A percentile compares a stretch with the other conserved stretches of the same genome.
phyloP scores from a whole-genome alignment of 2,113 vertebrate species.

The Cebus imitator region DNA sequence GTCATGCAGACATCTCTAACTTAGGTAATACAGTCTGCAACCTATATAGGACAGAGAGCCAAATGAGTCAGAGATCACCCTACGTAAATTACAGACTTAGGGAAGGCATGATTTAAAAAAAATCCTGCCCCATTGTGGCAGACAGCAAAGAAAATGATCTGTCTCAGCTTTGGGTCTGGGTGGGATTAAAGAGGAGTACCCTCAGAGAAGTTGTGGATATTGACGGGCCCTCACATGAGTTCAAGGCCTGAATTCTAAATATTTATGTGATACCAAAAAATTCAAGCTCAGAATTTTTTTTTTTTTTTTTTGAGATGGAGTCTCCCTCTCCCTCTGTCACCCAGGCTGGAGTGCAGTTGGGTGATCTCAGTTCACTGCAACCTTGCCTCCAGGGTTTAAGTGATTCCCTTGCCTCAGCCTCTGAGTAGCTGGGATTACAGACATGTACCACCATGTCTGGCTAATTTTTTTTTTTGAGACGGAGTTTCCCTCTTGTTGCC shows the following conservation, averaged over 20 bases:
- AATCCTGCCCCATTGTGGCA: neutral
- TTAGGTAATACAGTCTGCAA: neutral
- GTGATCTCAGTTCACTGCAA: too few relatives aligned
- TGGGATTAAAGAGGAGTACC: conserved; percentile 7
- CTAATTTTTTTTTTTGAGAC: too few relatives aligned
- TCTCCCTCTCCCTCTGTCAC: too few relatives aligned
- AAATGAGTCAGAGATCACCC: neutral
- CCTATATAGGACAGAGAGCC: neutral
- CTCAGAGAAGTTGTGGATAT: neutral
- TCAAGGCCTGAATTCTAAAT: conserved; percentile 5
- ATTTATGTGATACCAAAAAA: neutral
- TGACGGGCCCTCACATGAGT: neutral
- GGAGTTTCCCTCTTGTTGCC: too few relatives aligned
- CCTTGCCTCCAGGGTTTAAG: too few relatives aligned
- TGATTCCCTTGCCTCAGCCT: too few relatives aligned
- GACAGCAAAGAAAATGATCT: neutral
- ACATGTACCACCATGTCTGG: too few relatives aligned
- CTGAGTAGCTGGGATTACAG: too few relatives aligned
- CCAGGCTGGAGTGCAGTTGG: too few relatives aligned
- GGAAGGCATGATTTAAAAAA: neutral
- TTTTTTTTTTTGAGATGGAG: too few relatives aligned
- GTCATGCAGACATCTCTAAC: neutral
- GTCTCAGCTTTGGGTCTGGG: neutral
- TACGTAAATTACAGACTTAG: neutral
- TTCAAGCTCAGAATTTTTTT: neutral